These are phyloP conservation scores for Macrophya alboannulata DNA, from an alignment of 2,888 invertebrate species.

Conservation along the genomic window DNA sequence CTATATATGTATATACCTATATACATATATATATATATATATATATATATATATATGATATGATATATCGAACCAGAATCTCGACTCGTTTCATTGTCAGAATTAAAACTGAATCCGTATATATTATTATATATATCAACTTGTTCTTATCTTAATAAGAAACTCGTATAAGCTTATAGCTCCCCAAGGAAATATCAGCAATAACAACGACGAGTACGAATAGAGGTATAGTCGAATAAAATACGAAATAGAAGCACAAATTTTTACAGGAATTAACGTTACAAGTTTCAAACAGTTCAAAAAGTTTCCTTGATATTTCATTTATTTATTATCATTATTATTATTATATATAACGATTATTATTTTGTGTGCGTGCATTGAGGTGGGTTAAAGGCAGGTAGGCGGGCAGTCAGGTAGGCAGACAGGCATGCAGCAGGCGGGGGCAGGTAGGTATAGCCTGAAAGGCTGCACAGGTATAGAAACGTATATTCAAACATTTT, in stretches of 20 bases:
- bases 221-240: background rate
- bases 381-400: slow-evolving; percentile 43
- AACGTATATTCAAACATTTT: slow-evolving; percentile 38
- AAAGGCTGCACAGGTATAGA: slow-evolving; percentile 27
- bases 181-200: background rate
- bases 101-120: background rate
- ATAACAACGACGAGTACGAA: background rate
- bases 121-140: background rate
- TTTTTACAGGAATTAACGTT: background rate
- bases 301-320: background rate
- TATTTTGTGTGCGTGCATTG: slow-evolving; percentile 1
- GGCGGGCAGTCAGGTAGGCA: slow-evolving; percentile 41
- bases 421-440: slow-evolving; percentile 28
- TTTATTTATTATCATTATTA: background rate
- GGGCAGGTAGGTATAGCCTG: slow-evolving; percentile 33
- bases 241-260: background rate
- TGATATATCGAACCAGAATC: background rate
- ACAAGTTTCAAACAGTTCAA: background rate
- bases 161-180: background rate
- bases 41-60: too few relatives aligned
- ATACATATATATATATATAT: background rate
- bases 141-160: background rate
- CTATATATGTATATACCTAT: background rate
- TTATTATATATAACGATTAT: slow-evolving; percentile 16
- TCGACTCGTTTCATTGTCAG: slow-evolving; percentile 25